Evolutionary conservation across 1,140 invertebrate genomes (phyloP).

Genomic region (Drosophila ambigua): DNA sequence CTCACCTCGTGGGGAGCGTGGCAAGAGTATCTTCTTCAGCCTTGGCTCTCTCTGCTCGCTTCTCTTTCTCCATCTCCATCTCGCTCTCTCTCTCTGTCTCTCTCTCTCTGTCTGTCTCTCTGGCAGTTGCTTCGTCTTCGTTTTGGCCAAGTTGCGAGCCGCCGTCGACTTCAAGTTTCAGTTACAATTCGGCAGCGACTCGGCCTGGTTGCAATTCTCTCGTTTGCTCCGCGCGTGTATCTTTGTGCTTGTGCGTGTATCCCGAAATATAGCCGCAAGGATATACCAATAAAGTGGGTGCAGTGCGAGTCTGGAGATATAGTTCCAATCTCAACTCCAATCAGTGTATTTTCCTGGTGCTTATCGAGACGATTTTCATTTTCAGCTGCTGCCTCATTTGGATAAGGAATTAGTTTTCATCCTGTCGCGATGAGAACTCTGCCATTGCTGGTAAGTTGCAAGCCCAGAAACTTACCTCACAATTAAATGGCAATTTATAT

Average conservation of each 20-base stretch:
- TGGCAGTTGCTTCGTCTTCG: conserved; percentile 15
- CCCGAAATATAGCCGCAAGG: conserved; percentile 43
- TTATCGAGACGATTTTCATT: conserved; percentile 26
- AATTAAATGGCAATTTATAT: conserved; percentile 22
- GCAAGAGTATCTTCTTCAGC: conserved; percentile 53
- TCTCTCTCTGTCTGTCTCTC: conserved; percentile 18
- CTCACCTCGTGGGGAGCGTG: conserved; percentile 58
- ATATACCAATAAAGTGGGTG: conserved; percentile 55
- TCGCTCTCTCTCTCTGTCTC: conserved; percentile 11
- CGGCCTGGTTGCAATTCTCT: conserved; percentile 50
- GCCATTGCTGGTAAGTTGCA: conserved; percentile 65
- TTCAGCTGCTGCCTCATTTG: conserved; percentile 29
- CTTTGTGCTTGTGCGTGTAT: conserved; percentile 18
- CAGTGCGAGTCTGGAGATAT: conserved; percentile 30
- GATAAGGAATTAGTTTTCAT: conserved; percentile 30
- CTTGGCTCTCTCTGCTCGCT: too few species aligned
- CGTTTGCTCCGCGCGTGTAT: conserved; percentile 58
- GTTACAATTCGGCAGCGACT: conserved; percentile 69
- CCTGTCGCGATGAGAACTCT: conserved; percentile 61
- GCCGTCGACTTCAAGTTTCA: conserved; percentile 59
- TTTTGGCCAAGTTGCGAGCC: conserved; percentile 47
- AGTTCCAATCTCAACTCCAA: neutral
- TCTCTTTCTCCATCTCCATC: conserved; percentile 9
- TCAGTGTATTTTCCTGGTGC: conserved; percentile 16
- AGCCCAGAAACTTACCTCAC: neutral